Percentiles rank a stretch among this genome's conserved stretches.
phyloP scores from a whole-genome alignment of 2,797 vertebrate species.

The Florisuga fusca region DNA sequence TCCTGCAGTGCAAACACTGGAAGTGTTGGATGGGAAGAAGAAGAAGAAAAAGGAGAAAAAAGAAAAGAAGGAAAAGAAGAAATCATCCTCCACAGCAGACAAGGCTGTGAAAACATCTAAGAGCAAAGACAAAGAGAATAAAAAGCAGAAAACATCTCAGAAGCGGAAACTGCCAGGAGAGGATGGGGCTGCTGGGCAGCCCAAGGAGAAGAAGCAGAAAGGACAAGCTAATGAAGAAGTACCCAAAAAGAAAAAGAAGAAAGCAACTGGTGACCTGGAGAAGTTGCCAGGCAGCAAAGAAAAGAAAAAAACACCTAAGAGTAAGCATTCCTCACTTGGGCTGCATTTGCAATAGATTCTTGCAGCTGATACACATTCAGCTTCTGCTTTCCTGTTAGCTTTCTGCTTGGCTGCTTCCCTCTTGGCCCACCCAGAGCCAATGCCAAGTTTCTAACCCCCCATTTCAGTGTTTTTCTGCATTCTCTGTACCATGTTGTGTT shows the following conservation, averaged over 20 bases:
- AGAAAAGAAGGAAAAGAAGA: slow-evolving; percentile 66
- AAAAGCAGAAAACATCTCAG: slow-evolving; percentile 48
- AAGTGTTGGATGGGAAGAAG: slow-evolving; percentile 37
- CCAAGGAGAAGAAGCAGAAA: slow-evolving; percentile 73
- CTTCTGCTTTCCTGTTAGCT: background rate
- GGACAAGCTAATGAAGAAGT: background rate
- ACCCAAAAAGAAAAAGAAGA: slow-evolving; percentile 72
- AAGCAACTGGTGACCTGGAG: slow-evolving; percentile 9
- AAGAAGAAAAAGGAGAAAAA: slow-evolving; percentile 64
- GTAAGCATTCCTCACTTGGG: slow-evolving; percentile 42
- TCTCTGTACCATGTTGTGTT: background rate
- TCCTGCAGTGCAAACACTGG: slow-evolving; percentile 14
- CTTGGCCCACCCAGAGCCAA: background rate
- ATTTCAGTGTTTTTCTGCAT: background rate
- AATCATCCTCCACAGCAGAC: background rate
- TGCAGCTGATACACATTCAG: background rate
- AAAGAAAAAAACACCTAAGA: slow-evolving; percentile 75
- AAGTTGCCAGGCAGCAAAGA: slow-evolving; percentile 42
- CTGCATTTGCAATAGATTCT: background rate
- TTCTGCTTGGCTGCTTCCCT: background rate
- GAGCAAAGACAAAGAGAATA: slow-evolving; percentile 65
- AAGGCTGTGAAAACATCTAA: slow-evolving; percentile 19
- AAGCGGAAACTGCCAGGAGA: slow-evolving; percentile 70
- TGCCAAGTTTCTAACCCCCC: background rate
- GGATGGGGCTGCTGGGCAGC: slow-evolving; percentile 8